Percentiles rank a stretch among this genome's conserved stretches.
Evolutionary conservation across 2,797 vertebrate genomes (phyloP).

Genomic region (Valencia hispanica): DNA sequence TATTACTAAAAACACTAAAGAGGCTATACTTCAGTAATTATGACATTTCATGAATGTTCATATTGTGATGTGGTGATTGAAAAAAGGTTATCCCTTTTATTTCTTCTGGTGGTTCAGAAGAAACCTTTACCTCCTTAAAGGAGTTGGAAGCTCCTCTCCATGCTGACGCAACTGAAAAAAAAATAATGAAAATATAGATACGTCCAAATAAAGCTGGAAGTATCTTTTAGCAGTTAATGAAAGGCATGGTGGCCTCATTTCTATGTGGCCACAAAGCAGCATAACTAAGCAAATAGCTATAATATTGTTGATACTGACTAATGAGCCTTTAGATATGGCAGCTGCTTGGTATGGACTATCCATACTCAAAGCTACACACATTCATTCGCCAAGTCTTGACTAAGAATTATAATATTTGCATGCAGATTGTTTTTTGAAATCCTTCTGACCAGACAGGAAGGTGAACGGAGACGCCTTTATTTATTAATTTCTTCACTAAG

Average conservation of each 20-base stretch:
- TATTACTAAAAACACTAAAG: too few species aligned
- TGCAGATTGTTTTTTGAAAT: not conserved
- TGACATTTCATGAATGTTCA: not conserved
- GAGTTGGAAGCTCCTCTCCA: slow-evolving; percentile 47
- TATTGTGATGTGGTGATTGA: not conserved
- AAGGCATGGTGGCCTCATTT: not conserved
- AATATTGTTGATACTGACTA: not conserved
- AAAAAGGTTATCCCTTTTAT: not conserved
- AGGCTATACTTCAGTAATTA: not conserved
- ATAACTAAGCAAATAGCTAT: not conserved
- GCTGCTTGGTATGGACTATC: too few species aligned
- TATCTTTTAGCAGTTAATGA: not conserved
- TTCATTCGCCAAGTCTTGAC: not conserved
- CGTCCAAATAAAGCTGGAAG: not conserved
- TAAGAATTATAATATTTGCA: not conserved
- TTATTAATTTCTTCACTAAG: not conserved
- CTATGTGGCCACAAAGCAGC: not conserved
- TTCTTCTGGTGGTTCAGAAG: slow-evolving; percentile 32
- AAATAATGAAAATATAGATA: not conserved
- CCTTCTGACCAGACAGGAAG: too few species aligned
- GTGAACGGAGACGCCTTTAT: not conserved
- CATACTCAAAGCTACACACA: not conserved
- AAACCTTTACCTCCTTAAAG: slow-evolving; percentile 66
- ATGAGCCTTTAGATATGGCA: too few species aligned
- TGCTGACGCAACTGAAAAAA: slow-evolving; percentile 46